Conservation (phyloP, 2,888 invertebrate genomes). For the Drosophila longiperda region DNA sequence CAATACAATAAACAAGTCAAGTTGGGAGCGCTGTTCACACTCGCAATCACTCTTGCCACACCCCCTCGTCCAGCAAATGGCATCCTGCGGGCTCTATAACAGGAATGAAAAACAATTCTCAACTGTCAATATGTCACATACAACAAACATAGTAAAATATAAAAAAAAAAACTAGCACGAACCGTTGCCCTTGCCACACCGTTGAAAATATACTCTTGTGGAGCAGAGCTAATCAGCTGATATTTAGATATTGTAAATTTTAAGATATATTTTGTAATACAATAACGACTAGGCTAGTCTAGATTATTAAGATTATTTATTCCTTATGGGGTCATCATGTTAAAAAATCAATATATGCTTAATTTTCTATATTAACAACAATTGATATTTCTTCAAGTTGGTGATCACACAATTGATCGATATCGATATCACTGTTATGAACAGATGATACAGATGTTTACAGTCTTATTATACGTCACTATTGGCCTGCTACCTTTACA, state of each 20-base stretch:
- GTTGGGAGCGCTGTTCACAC: constrained; percentile 1
- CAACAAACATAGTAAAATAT: not conserved
- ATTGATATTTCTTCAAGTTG: too few relatives aligned
- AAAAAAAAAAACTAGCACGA: not conserved
- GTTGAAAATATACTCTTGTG: not conserved
- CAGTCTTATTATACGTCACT: not conserved
- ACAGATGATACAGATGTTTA: not conserved
- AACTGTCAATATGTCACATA: constrained; percentile 67
- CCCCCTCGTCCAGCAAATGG: constrained; percentile 6
- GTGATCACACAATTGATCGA: not conserved
- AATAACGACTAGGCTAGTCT: not conserved
- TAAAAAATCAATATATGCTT: too few relatives aligned
- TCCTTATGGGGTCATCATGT: not conserved
- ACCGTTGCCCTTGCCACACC: not conserved
- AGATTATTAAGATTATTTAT: not conserved
- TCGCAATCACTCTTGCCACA: not conserved
- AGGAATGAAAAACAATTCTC: constrained; percentile 40
- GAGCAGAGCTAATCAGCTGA: not conserved
- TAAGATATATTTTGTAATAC: not conserved
- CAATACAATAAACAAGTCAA: constrained; percentile 39
- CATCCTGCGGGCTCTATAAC: constrained; percentile 23
- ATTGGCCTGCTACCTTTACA: not conserved
- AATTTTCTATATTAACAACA: not conserved
- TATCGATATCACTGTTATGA: not conserved
- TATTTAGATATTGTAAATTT: not conserved